These are phyloP conservation scores for Pangasius djambal DNA, from an alignment of 2,797 vertebrate genomes.

Conservation along the genomic window DNA sequence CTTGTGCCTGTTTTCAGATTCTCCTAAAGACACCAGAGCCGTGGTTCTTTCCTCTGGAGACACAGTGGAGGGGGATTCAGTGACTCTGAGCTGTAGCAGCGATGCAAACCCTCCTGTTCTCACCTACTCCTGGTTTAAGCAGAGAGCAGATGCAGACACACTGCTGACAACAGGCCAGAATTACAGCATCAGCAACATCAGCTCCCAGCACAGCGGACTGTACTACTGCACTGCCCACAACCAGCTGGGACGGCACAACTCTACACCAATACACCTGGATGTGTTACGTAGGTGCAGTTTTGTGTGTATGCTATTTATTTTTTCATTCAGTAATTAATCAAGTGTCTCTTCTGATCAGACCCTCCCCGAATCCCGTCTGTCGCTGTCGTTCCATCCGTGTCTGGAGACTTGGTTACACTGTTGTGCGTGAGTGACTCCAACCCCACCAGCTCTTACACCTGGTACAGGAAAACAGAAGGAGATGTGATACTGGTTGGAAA, in stretches of 20 bases:
- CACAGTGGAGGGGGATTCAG: conserved; percentile 26
- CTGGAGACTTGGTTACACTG: conserved; percentile 15
- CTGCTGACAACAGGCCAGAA: conserved; percentile 20
- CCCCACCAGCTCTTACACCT: conserved; percentile 32
- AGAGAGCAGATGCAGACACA: conserved; percentile 21
- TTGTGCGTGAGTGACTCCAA: conserved; percentile 37
- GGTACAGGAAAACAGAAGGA: conserved; percentile 32
- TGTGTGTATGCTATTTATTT: neutral
- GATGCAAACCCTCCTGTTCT: conserved; percentile 36
- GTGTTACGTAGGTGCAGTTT: conserved; percentile 26
- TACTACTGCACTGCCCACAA: conserved; percentile 41
- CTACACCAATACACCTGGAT: conserved; percentile 1
- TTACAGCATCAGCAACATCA: conserved; percentile 14
- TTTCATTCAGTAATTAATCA: neutral
- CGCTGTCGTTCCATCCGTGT: neutral
- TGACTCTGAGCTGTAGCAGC: conserved; percentile 39
- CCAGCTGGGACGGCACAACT: conserved; percentile 20
- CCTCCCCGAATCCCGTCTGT: conserved; percentile 10
- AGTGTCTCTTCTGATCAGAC: conserved; percentile 8
- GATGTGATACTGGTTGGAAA: neutral
- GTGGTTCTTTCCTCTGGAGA: conserved; percentile 18
- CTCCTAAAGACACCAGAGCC: neutral
- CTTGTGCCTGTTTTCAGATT: neutral
- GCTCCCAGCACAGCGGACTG: conserved; percentile 2
- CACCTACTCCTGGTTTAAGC: conserved; percentile 39